phyloP scores from a whole-genome alignment of 1,140 invertebrate species.

The Tetramorium alpestre region DNA sequence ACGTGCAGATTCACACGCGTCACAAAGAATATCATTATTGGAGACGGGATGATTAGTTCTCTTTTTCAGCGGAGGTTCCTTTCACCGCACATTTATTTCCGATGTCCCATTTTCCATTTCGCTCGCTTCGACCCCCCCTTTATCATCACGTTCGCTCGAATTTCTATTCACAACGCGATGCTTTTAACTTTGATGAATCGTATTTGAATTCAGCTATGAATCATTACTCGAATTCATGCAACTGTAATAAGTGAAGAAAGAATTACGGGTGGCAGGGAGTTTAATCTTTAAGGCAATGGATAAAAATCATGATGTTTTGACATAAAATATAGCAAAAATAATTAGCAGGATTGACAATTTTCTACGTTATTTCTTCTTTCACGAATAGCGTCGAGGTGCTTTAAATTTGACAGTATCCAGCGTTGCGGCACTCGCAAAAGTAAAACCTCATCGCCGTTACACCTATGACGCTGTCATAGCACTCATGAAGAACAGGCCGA shows the following conservation, averaged over 20 bases:
- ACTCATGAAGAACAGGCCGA: background rate
- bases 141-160: slow-evolving; percentile 1
- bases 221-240: slow-evolving; percentile 51
- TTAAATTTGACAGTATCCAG: background rate
- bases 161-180: slow-evolving; percentile 47
- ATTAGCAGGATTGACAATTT: background rate
- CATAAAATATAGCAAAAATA: background rate
- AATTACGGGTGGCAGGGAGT: background rate
- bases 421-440: background rate
- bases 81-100: slow-evolving; percentile 57
- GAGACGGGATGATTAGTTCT: slow-evolving; percentile 24
- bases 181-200: slow-evolving; percentile 71
- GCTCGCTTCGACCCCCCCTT: slow-evolving; percentile 32
- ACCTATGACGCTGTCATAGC: background rate
- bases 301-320: background rate
- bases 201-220: slow-evolving; percentile 47
- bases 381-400: background rate
- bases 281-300: background rate
- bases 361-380: background rate
- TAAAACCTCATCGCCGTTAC: background rate
- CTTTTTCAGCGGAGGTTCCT: slow-evolving; percentile 18
- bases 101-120: slow-evolving; percentile 66
- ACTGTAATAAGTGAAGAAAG: background rate
- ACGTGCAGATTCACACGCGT: background rate
- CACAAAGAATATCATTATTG: slow-evolving; percentile 53